phyloP scores from a whole-genome alignment of 2,113 vertebrate species.

The Siniperca chuatsi region DNA sequence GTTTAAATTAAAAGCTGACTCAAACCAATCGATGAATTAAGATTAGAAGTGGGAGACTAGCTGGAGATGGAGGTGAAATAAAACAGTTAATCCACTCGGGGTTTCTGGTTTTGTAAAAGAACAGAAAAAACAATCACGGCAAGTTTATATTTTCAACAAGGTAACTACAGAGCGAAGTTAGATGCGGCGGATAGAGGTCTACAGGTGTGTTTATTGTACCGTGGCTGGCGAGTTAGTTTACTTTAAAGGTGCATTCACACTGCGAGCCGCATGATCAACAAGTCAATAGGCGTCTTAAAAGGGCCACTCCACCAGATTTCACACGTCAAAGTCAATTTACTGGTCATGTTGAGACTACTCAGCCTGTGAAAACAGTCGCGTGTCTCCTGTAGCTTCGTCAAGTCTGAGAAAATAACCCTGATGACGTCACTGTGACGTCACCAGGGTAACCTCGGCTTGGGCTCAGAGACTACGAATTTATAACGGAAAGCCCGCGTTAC shows the following conservation, averaged over 20 bases:
- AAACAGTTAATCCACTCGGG: constrained; percentile 57
- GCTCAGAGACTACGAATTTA: no score
- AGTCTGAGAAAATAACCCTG: no score
- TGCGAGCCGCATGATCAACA: neutral
- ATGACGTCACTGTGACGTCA: no score
- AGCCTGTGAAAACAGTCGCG: no score
- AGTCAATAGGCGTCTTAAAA: neutral
- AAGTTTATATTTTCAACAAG: neutral
- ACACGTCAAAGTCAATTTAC: no score
- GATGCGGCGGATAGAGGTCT: neutral
- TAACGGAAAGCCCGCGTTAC: no score
- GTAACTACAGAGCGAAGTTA: neutral
- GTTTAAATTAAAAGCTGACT: neutral
- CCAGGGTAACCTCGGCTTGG: no score
- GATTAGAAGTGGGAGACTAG: constrained; percentile 65
- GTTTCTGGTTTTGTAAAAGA: constrained; percentile 20
- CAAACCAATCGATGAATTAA: constrained; percentile 56
- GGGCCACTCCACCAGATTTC: no score
- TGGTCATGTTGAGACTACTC: no score
- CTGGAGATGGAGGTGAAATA: constrained; percentile 63
- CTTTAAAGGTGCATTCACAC: constrained; percentile 30
- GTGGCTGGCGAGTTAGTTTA: constrained; percentile 5
- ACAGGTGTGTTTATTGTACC: neutral
- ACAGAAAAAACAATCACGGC: neutral
- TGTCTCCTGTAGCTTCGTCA: no score